Evolutionary conservation across 2,113 vertebrate genomes (phyloP).

Genomic region (Oxyruncus cristatus): DNA sequence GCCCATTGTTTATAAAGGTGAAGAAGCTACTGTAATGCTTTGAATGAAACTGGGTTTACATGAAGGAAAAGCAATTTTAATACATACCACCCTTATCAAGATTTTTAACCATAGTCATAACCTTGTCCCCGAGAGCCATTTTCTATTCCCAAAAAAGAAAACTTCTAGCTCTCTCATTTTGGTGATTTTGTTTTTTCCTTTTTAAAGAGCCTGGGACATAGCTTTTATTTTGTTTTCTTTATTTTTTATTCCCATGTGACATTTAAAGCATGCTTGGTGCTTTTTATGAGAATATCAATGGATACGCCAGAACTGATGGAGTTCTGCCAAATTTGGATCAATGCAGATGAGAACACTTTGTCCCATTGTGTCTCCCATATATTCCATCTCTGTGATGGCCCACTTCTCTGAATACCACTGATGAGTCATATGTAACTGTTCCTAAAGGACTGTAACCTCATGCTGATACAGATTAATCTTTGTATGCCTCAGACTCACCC

Average conservation of each 20-base stretch:
- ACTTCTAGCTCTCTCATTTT: background rate
- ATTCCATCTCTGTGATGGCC: background rate
- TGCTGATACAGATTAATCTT: background rate
- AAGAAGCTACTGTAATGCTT: background rate
- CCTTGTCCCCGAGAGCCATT: background rate
- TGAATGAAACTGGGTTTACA: background rate
- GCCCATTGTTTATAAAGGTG: background rate
- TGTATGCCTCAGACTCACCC: background rate
- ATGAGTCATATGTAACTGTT: background rate
- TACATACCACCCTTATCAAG: fast-evolving
- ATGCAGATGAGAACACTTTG: background rate
- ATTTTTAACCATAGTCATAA: background rate
- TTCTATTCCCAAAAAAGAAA: background rate
- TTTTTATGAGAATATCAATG: background rate
- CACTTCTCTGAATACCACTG: background rate
- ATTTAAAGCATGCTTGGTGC: background rate
- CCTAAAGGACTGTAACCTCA: background rate
- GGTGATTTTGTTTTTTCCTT: background rate
- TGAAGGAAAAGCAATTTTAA: background rate
- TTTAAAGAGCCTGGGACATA: background rate
- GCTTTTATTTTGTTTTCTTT: background rate
- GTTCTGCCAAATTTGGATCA: background rate
- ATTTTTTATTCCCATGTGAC: background rate
- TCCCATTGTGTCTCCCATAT: background rate
- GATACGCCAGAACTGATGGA: background rate